Base-by-base conservation (phyloP, 2,113 vertebrate genomes). In the Lates calcarifer region DNA sequence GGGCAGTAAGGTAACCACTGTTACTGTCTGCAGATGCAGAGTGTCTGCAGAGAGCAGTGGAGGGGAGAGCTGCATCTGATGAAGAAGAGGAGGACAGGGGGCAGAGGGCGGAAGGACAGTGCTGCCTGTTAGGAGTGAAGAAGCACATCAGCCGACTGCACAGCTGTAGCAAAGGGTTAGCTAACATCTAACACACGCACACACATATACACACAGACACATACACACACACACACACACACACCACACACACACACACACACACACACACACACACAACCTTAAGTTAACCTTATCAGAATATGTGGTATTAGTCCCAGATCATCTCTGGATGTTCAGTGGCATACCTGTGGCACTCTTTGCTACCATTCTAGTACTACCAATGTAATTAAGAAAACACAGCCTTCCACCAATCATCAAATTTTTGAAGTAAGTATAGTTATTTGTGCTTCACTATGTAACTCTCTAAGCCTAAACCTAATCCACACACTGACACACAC, bases 1-100 rank as follows among this genome's bases (percentile, higher is more conserved):
- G 15, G 29, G 29, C 9, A 53, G 13, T 45, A n/a, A 58, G 58
- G n/a, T 5, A 14, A 35, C 4, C 31, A 0, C 4, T 22, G 18
- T 11, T 45, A 18, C 22, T 68, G 55, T 56, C 15, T 70, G 1
- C 87, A 91, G 91, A 86, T 77, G 91, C 87, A 14, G 94, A 93
- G 70, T 83, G 86, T 75, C 90, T 96, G 7, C 95, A 94, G 85
- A 93, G 95, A 55, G 94, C 95, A 5, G 95, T 96, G 47, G 95
- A 96, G 77, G 95, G 95, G 1, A 91, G 74, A 61, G 95, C 94
- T 31, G 94, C 95, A 3, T 96, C 95, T 2, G 95, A 95, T 63
- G 95, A 96, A 72, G 95, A 96, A 41, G 95, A 95, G 70, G 93
- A 94, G 20, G 92, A 93, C 61, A 57, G 88, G 74, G 63, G 49